These are phyloP conservation scores for Notolabrus celidotus DNA, from an alignment of 2,797 vertebrate species.

Conservation along the genomic window DNA sequence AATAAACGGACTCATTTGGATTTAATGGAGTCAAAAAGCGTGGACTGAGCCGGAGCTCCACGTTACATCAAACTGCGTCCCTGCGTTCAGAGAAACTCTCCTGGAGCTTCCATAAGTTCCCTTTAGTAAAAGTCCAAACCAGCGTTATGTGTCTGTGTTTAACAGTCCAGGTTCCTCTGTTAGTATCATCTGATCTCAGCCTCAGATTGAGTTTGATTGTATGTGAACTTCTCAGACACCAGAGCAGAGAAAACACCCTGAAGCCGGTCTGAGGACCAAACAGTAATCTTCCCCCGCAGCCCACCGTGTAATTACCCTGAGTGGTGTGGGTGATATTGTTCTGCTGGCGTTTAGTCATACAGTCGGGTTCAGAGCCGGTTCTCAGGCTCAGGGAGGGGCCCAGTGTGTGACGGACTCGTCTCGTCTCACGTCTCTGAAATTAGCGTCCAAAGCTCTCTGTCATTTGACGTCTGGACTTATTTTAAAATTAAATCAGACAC, in stretches of 20 bases:
- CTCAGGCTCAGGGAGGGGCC: constrained; percentile 48
- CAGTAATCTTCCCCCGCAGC: constrained; percentile 43
- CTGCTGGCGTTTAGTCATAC: constrained; percentile 35
- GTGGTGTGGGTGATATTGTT: constrained; percentile 65
- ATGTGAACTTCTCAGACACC: neutral
- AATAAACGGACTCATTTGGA: too few relatives aligned
- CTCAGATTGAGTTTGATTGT: too few relatives aligned
- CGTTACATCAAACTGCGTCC: too few relatives aligned
- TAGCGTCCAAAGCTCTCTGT: constrained; percentile 14
- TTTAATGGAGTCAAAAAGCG: too few relatives aligned
- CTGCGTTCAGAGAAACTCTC: too few relatives aligned
- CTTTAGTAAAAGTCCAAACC: too few relatives aligned
- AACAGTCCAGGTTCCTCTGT: too few relatives aligned
- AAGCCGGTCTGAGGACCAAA: constrained; percentile 36
- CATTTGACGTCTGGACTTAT: constrained; percentile 12
- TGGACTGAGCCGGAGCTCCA: too few relatives aligned
- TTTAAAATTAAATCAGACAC: constrained; percentile 21
- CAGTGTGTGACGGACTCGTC: neutral
- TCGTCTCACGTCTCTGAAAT: too few relatives aligned
- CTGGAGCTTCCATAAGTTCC: too few relatives aligned
- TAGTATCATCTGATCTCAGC: too few relatives aligned
- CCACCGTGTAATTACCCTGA: constrained; percentile 59
- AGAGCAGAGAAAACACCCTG: neutral
- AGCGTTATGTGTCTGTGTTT: too few relatives aligned
- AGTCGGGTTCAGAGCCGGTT: constrained; percentile 16